phyloP scores from a whole-genome alignment of 2,797 vertebrate species.

The Erpetoichthys calabaricus region DNA sequence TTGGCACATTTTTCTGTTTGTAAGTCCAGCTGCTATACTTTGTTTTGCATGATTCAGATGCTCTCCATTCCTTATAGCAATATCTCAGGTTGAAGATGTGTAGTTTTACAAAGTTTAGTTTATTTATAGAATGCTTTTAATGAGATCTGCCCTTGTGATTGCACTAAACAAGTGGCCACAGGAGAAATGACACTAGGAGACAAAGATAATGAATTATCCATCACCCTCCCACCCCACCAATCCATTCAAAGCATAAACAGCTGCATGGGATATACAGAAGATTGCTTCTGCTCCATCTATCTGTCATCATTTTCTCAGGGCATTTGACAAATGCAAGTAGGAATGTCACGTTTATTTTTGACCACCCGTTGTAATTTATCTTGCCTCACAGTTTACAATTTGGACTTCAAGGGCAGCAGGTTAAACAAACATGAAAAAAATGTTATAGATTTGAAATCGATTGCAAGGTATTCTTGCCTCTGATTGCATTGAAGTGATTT shows the following conservation, averaged over 20 bases:
- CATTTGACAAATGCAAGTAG: neutral
- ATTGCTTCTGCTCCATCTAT: neutral
- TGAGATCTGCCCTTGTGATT: no score
- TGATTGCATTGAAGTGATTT: neutral
- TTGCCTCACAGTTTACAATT: neutral
- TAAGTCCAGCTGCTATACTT: no score
- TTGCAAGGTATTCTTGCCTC: neutral
- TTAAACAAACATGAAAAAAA: neutral
- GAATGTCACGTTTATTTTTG: neutral
- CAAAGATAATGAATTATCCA: no score
- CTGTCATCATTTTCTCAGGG: constrained; percentile 1
- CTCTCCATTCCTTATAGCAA: no score
- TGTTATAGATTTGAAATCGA: neutral
- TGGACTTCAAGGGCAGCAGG: neutral
- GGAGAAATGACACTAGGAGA: no score
- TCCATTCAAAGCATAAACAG: neutral
- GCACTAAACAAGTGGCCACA: no score
- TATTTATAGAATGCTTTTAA: no score
- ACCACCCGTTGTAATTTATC: neutral
- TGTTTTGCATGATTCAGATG: no score
- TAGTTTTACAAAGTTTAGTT: no score
- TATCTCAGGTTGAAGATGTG: no score
- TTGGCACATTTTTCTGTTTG: no score
- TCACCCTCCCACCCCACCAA: no score
- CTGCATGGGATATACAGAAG: neutral